Percentiles rank a stretch among this genome's conserved stretches.
phyloP scores from a whole-genome alignment of 1,140 invertebrate species.

The Trinorchestia longiramus region DNA sequence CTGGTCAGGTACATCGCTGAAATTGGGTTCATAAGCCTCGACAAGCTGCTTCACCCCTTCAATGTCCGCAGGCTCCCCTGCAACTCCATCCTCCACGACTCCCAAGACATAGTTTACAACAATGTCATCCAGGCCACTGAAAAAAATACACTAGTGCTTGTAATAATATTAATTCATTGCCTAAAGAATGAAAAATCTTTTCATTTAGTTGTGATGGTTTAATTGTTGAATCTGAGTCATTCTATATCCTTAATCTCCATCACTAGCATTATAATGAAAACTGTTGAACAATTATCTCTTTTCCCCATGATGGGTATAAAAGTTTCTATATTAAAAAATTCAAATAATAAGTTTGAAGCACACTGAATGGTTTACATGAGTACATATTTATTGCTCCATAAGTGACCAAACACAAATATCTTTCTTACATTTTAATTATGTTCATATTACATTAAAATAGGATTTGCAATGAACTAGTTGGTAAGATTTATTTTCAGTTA shows the following conservation, averaged over 20 bases:
- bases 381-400: too few relatives aligned
- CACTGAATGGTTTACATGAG: background rate
- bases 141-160: background rate
- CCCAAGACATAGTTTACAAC: slow-evolving; percentile 29
- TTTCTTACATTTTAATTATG: too few relatives aligned
- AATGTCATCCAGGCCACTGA: slow-evolving; percentile 45
- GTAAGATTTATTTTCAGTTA: too few relatives aligned
- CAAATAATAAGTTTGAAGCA: background rate
- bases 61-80: slow-evolving; percentile 17
- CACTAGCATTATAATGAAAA: background rate
- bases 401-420: too few relatives aligned
- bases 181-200: background rate
- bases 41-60: slow-evolving; percentile 49
- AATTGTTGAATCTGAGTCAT: background rate
- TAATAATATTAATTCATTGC: background rate
- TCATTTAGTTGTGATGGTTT: background rate
- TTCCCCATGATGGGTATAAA: background rate
- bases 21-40: slow-evolving; percentile 41
- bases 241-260: background rate
- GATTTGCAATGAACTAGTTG: too few relatives aligned
- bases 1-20: slow-evolving; percentile 41
- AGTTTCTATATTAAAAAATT: too few relatives aligned
- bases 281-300: background rate
- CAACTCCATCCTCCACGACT: slow-evolving; percentile 34
- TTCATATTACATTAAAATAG: too few relatives aligned